These are phyloP conservation scores for Morelia viridis DNA, from an alignment of 2,797 vertebrate genomes.

Conservation along the genomic window DNA sequence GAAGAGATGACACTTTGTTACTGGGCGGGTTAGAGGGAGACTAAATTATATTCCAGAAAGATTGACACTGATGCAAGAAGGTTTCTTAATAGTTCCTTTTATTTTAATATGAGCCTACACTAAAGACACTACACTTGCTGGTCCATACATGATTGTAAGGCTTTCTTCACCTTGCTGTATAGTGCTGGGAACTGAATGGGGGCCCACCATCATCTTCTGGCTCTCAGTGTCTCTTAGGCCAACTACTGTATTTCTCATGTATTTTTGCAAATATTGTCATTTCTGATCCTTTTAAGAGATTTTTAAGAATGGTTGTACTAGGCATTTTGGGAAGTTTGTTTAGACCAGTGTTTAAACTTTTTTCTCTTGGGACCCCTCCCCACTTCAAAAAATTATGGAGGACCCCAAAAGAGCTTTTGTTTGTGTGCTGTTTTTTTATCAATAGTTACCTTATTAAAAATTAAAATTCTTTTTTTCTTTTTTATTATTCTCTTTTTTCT, in stretches of 20 bases:
- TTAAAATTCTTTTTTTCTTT: neutral
- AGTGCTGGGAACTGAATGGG: neutral
- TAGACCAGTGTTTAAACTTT: neutral
- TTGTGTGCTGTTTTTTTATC: neutral
- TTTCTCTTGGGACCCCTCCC: neutral
- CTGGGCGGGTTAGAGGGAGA: constrained; percentile 44
- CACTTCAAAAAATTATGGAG: neutral
- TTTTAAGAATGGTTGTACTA: neutral
- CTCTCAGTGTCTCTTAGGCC: neutral
- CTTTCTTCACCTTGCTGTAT: neutral
- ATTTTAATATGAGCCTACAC: neutral
- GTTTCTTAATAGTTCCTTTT: neutral
- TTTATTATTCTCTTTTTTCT: too few relatives aligned
- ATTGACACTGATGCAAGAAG: constrained; percentile 56
- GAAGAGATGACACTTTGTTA: constrained; percentile 55
- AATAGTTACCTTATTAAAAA: neutral
- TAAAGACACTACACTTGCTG: neutral
- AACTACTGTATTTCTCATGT: neutral
- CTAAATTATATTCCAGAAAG: constrained; percentile 63
- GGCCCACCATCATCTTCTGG: neutral
- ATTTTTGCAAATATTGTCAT: neutral
- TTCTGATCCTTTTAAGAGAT: neutral
- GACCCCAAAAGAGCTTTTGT: neutral
- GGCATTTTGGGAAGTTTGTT: neutral
- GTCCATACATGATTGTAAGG: neutral